Evolutionary conservation across 1,140 invertebrate species (phyloP).

Genomic region (Nixonia krombeini): DNA sequence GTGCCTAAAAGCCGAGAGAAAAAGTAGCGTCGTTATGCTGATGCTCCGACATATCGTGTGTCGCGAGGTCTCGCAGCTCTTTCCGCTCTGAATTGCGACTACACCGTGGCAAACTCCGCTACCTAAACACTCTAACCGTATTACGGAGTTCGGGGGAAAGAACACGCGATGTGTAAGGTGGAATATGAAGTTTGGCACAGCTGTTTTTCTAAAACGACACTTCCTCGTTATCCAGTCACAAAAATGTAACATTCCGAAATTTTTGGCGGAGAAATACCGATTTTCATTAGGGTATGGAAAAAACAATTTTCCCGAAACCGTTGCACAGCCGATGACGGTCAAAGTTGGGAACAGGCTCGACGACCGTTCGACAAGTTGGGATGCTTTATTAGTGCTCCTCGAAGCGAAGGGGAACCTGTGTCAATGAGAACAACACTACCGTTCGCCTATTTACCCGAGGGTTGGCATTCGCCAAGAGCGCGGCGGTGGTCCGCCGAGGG

Average conservation of each 20-base stretch:
- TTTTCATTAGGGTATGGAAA: too few relatives aligned
- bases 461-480: constrained; percentile 51
- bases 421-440: constrained; percentile 60
- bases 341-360: constrained; percentile 9
- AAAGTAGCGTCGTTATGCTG: constrained; percentile 54
- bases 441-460: constrained; percentile 61
- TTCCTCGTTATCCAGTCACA: too few relatives aligned
- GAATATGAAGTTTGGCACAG: constrained; percentile 17
- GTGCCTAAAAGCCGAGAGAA: constrained; percentile 53
- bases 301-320: constrained; percentile 36
- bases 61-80: constrained; percentile 24
- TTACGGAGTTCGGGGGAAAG: constrained; percentile 24
- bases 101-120: constrained; percentile 26
- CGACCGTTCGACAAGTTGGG: constrained; percentile 41
- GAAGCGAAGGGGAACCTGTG: constrained; percentile 52
- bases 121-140: constrained; percentile 46
- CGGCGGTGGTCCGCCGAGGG: constrained; percentile 40
- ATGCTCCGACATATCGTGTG: constrained; percentile 52
- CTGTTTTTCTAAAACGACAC: constrained; percentile 17
- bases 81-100: constrained; percentile 48
- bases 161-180: constrained; percentile 34
- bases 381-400: constrained; percentile 61
- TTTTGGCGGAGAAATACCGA: too few relatives aligned
- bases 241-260: too few relatives aligned
- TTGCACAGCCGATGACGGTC: constrained; percentile 38